Conservation (phyloP, 2,797 vertebrate genomes). For the Microctenopoma steveboyesi region DNA sequence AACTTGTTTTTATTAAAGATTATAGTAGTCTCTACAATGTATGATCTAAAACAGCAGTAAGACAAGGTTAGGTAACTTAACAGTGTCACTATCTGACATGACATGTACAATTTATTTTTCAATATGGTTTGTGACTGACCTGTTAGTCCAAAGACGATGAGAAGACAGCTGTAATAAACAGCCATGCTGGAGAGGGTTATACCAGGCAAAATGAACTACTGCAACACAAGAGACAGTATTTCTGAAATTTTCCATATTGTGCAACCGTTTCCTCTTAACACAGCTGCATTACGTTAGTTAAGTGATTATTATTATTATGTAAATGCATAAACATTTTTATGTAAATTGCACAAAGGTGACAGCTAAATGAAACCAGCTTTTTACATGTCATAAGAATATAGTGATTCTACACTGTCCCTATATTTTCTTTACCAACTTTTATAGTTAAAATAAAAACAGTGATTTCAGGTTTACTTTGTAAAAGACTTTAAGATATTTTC, state of each 20-base stretch:
- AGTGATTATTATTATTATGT: neutral
- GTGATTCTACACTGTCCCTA: too few relatives aligned
- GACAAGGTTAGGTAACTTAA: neutral
- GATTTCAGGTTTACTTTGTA: too few relatives aligned
- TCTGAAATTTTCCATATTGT: neutral
- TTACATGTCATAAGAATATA: too few relatives aligned
- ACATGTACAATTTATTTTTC: too few relatives aligned
- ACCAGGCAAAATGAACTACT: neutral
- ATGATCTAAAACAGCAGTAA: neutral
- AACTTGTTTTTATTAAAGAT: neutral
- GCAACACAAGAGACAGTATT: neutral
- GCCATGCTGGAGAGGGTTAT: neutral
- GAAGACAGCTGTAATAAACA: slow-evolving; percentile 17
- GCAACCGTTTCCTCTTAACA: neutral
- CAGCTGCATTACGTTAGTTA: neutral
- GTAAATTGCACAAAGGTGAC: neutral
- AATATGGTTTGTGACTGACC: slow-evolving; percentile 32
- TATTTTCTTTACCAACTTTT: too few relatives aligned
- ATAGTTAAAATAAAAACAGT: too few relatives aligned
- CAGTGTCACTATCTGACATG: neutral
- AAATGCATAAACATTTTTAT: neutral
- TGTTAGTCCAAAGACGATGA: slow-evolving; percentile 41
- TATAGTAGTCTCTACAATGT: neutral
- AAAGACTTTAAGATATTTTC: too few relatives aligned
- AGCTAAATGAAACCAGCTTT: too few relatives aligned